These are phyloP conservation scores for Epistrophe eligans DNA, from an alignment of 2,888 invertebrate genomes.

Conservation along the genomic window DNA sequence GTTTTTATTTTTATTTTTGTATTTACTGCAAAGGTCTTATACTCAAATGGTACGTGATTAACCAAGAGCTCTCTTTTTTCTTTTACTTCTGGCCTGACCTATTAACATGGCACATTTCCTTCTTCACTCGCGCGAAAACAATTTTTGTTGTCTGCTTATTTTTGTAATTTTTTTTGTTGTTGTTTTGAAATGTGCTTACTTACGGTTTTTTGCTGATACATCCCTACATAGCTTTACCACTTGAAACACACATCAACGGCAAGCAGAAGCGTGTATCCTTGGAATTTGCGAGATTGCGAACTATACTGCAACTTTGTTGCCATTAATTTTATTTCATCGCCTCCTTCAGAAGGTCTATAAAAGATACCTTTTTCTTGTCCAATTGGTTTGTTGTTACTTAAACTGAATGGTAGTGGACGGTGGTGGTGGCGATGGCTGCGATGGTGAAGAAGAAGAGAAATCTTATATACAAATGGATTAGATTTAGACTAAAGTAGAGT, in stretches of 20 bases:
- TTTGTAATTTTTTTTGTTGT: background rate
- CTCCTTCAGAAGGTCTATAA: constrained; percentile 11
- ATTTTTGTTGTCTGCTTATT: background rate
- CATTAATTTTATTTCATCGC: constrained; percentile 32
- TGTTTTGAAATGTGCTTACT: constrained; percentile 21
- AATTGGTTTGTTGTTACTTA: background rate
- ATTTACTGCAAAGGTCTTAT: constrained; percentile 30
- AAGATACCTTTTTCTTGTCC: background rate
- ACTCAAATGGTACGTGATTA: constrained; percentile 54
- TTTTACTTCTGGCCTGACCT: constrained; percentile 50
- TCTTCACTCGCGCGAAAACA: background rate
- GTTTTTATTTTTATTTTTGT: constrained; percentile 2
- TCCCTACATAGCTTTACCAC: background rate
- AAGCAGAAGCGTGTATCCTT: constrained; percentile 6
- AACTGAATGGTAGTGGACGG: background rate
- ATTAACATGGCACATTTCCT: constrained; percentile 69
- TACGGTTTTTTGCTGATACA: background rate
- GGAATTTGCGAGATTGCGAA: constrained; percentile 40
- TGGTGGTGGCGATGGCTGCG: background rate
- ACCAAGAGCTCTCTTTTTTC: constrained; percentile 23
- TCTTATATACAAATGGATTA: constrained; percentile 27
- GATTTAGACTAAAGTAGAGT: constrained; percentile 9
- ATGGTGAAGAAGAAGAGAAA: constrained; percentile 1
- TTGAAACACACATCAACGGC: background rate
- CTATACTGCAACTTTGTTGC: constrained; percentile 46